phyloP scores from a whole-genome alignment of 2,797 vertebrate genomes.

The Spheniscus humboldti region DNA sequence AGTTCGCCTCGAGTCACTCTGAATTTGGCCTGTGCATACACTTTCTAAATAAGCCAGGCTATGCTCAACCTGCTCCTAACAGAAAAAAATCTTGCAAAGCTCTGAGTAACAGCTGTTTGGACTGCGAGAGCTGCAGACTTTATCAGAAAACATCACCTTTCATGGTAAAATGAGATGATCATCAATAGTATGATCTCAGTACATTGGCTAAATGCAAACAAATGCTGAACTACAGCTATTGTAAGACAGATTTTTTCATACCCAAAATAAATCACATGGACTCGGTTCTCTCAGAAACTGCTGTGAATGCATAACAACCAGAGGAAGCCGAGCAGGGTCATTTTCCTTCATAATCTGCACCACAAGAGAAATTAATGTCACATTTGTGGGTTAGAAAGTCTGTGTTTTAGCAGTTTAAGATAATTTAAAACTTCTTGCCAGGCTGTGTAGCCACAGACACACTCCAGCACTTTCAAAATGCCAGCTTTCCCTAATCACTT shows the following conservation, averaged over 20 bases:
- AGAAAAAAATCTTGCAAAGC: not conserved
- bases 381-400: not conserved
- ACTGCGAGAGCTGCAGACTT: not conserved
- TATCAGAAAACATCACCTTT: not conserved
- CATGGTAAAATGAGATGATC: not conserved
- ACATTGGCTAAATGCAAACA: not conserved
- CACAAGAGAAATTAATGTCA: not conserved
- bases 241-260: not conserved
- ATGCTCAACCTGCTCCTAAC: not conserved
- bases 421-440: not conserved
- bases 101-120: not conserved
- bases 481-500: slow-evolving; percentile 11
- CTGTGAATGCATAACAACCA: not conserved
- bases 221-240: not conserved
- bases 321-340: not conserved
- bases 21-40: not conserved
- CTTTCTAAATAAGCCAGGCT: not conserved
- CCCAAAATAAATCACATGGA: not conserved
- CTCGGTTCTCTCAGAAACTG: not conserved
- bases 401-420: not conserved
- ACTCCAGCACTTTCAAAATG: not conserved
- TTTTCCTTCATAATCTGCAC: not conserved
- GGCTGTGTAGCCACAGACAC: not conserved
- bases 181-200: not conserved
- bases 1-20: not conserved